A percentile compares a stretch with the other conserved stretches of the same genome.
Evolutionary conservation across 2,113 vertebrate genomes (phyloP).

Genomic region (Empidonax traillii): DNA sequence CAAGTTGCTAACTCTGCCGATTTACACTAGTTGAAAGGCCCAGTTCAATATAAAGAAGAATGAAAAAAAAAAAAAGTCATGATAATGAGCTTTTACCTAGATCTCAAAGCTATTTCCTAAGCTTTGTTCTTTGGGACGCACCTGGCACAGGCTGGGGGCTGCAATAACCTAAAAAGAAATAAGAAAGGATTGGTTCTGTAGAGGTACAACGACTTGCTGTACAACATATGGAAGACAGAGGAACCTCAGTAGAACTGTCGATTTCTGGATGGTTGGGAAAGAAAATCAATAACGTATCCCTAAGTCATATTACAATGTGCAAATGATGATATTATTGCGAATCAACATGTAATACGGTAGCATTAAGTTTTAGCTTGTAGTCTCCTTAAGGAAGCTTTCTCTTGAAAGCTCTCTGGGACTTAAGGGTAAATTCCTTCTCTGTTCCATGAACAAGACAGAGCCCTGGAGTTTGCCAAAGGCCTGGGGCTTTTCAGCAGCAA

Average conservation of each 20-base stretch:
- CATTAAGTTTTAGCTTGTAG: background rate
- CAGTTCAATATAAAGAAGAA: background rate
- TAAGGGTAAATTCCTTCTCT: background rate
- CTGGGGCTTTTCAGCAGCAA: background rate
- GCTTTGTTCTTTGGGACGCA: background rate
- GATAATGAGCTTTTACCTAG: background rate
- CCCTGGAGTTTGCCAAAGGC: background rate
- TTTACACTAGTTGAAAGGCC: background rate
- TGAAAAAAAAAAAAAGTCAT: background rate
- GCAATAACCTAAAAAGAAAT: background rate
- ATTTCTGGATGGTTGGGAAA: background rate
- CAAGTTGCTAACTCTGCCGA: background rate
- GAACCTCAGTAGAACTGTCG: background rate
- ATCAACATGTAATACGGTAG: background rate
- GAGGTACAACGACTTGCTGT: background rate
- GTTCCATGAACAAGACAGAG: background rate
- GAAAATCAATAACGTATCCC: background rate
- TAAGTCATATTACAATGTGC: background rate
- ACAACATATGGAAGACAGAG: background rate
- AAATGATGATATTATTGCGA: background rate
- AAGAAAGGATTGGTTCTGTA: background rate
- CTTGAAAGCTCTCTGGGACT: background rate
- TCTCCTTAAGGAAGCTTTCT: constrained; percentile 6
- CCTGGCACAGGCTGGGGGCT: background rate
- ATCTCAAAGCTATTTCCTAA: constrained; percentile 4